A percentile compares a stretch with the other conserved stretches of the same genome.
phyloP scores from a whole-genome alignment of 2,888 invertebrate species.

The Cactoblastis cactorum region DNA sequence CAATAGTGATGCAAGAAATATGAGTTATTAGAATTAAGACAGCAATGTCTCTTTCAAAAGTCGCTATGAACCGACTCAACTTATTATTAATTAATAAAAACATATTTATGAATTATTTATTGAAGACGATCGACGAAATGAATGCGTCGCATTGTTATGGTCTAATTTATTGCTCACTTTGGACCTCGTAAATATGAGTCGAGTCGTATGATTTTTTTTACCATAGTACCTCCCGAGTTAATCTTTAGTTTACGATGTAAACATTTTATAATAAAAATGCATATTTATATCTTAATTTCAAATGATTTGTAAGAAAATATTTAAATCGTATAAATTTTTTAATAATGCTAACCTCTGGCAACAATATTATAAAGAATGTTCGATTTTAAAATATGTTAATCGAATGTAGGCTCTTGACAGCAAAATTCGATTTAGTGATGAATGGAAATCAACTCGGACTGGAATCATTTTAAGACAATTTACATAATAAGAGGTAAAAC shows the following conservation, averaged over 20 bases:
- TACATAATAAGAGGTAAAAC: constrained; percentile 44
- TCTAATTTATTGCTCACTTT: constrained; percentile 55
- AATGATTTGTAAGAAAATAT: background rate
- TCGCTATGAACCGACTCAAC: constrained; percentile 40
- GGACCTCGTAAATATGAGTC: constrained; percentile 42
- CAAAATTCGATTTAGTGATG: constrained; percentile 46
- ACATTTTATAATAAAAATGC: constrained; percentile 19
- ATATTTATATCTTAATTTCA: constrained; percentile 21
- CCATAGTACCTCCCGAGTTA: constrained; percentile 16
- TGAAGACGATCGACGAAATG: constrained; percentile 31
- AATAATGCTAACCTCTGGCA: constrained; percentile 21
- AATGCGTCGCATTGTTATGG: constrained; percentile 49
- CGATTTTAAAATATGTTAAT: constrained; percentile 40
- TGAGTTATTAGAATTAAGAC: constrained; percentile 62
- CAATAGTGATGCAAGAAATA: constrained; percentile 62
- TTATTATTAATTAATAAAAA: constrained; percentile 70
- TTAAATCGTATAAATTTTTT: constrained; percentile 1
- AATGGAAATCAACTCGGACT: constrained; percentile 48
- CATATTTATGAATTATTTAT: constrained; percentile 67
- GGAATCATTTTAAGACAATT: constrained; percentile 40
- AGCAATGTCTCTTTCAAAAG: constrained; percentile 36
- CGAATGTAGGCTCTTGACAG: constrained; percentile 37
- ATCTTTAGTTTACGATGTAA: constrained; percentile 19
- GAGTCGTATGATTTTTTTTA: constrained; percentile 17
- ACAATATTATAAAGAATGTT: constrained; percentile 23